Base-by-base conservation (phyloP, 2,797 vertebrate species). In the Danio jaintianensis region DNA sequence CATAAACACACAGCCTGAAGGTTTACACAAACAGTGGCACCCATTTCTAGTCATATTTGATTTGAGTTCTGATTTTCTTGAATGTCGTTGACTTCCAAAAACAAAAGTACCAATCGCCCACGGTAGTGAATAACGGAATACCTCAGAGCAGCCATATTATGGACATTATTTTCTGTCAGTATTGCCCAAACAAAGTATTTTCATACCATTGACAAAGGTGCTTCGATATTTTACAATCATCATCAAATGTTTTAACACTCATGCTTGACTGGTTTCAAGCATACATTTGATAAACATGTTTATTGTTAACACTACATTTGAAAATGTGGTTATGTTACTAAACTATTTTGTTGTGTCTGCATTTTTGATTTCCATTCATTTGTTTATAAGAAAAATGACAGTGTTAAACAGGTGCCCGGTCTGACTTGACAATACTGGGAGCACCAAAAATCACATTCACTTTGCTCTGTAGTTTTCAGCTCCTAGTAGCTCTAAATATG, bases 241-340 rank as follows among this genome's bases (percentile, higher is more conserved):
- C 63, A 70, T 70, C 68, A 67, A 69, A 72, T 69, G 67, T 56
- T 83, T 82, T 73, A 82, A 91, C 90, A 90, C 88, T 58, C 85
- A 89, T 88, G 95, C 96, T 98, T 97, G 97, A 98, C 97, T 97
- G 97, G 97, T 96, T 94, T 99, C 97, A 98, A 97, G 96, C 94
- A 88, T 50, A 70, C 48, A 43, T 80, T 92, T 87, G 83, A 84
- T 86, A 89, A 82, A 83, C 88, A 84, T 90, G 91, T 92, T 92
- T 89, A 91, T 90, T 86, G 89, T 89, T 89, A 89, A 83, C 63
- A 80, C 77, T 76, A 90, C 82, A 86, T 83, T 88, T 85, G 77
- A 89, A 85, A 66, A 86, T 87, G 75, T 82, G 78, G 52, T 42
- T 20, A 18, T 56, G 56, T 74, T 63, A 61, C 74, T 70, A 62